Conservation (phyloP, 1,140 invertebrate species). For the Druon quercuslanigerum region DNA sequence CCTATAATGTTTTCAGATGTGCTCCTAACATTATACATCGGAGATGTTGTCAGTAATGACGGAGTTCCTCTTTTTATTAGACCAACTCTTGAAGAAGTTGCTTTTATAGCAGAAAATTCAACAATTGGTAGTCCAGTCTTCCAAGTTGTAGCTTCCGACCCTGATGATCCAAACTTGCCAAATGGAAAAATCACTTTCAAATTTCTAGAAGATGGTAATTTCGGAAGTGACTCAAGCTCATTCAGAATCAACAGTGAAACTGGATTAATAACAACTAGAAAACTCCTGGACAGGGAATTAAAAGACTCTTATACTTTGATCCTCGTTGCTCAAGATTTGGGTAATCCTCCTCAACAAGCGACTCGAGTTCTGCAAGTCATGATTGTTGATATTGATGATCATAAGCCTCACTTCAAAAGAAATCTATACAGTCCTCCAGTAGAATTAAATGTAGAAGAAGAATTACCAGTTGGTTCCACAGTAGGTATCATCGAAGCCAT, state of each 20-base stretch:
- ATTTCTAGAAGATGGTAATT: slow-evolving; percentile 81
- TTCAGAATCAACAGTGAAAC: slow-evolving; percentile 81
- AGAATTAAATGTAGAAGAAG: slow-evolving; percentile 80
- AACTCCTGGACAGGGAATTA: slow-evolving; percentile 82
- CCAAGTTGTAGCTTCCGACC: slow-evolving; percentile 86
- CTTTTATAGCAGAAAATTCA: slow-evolving; percentile 85
- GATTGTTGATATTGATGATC: slow-evolving; percentile 87
- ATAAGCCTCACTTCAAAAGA: slow-evolving; percentile 84
- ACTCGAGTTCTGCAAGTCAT: slow-evolving; percentile 82
- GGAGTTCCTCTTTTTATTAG: slow-evolving; percentile 86
- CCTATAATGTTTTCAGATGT: slow-evolving; percentile 80
- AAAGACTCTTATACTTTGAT: slow-evolving; percentile 81
- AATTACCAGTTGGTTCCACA: slow-evolving; percentile 79
- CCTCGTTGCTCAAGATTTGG: slow-evolving; percentile 84
- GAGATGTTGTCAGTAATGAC: slow-evolving; percentile 89
- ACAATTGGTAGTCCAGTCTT: slow-evolving; percentile 85
- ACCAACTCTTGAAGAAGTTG: slow-evolving; percentile 82
- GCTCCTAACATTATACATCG: slow-evolving; percentile 82
- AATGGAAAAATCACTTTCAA: slow-evolving; percentile 85
- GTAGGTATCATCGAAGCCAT: slow-evolving; percentile 82
- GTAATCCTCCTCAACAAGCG: slow-evolving; percentile 84
- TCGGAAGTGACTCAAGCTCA: slow-evolving; percentile 78
- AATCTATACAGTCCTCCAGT: slow-evolving; percentile 82
- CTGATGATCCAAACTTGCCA: slow-evolving; percentile 84
- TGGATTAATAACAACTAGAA: slow-evolving; percentile 84